Evolutionary conservation across 2,888 invertebrate genomes (phyloP), one percentile per base, ranked within the genome.

Genomic region (Drosophila sordidula): DNA sequence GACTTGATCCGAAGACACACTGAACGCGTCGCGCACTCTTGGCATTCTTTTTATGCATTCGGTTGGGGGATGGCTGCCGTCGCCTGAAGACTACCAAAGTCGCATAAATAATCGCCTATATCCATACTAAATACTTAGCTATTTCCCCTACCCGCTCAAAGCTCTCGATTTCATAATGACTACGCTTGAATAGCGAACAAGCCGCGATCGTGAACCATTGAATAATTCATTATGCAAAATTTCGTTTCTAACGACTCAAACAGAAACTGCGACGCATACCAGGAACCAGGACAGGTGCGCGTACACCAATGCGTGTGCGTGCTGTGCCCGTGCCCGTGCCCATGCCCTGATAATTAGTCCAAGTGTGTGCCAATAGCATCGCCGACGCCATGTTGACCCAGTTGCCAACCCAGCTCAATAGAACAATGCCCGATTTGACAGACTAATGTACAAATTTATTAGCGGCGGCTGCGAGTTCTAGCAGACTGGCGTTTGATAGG

Each of bases 141-240:
- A 47, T 22, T 32, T 29, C 29, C 26, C 18, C 39, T 18, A 5
- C 8, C 29, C 41, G 39, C n/a, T 6, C 42, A 16, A 54, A 54
- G 54, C 54, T 16, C 25, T 4, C 55, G 68, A 68, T 74, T 64
- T 64, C 51, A 70, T 75, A 68, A 81, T 68, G 75, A 59, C 63
- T 71, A 16, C 58, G 65, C 29, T 18, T 25, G 26, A 26, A 51
- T 51, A 9, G 39, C 50, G 58, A 32, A 14, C 29, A 32, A 18
- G 41, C 22, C 22, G 22, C 55, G 32, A 29, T 47, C 61, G 47
- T 46, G 11, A 54, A 26, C 56, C 64, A 42, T 36, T 83, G 87
- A 86, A 83, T 83, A 63, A 83, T 83, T 80, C 89, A 83, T 68
- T 57, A 83, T 86, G 89, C 84, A 65, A 63, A 70, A 71, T 58